Percentiles rank a stretch among this genome's conserved stretches.
Conservation (phyloP, 2,888 invertebrate genomes). For the Keiferia lycopersicella region DNA sequence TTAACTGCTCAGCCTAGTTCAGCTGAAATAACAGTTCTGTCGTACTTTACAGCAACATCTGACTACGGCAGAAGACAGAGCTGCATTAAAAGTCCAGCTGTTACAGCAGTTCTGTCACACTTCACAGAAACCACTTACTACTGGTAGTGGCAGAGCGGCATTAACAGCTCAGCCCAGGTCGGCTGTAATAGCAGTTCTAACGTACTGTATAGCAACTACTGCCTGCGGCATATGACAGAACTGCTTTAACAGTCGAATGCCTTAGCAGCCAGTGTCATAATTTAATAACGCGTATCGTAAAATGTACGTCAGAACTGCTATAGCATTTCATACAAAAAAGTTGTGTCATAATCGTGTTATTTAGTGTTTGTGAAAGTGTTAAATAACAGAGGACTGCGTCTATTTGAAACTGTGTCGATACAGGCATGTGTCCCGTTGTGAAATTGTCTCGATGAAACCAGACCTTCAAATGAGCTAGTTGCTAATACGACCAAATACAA, state of each 20-base stretch:
- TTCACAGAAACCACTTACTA: neutral
- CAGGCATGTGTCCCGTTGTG: too few species aligned
- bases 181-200: neutral
- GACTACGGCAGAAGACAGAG: neutral
- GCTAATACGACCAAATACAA: too few species aligned
- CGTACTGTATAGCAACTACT: neutral
- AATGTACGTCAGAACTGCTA: too few species aligned
- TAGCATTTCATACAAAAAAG: too few species aligned
- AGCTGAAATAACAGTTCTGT: neutral
- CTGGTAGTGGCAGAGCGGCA: neutral
- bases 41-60: neutral
- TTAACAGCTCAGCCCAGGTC: too few species aligned
- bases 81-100: neutral
- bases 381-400: too few species aligned
- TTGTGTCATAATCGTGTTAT: too few species aligned
- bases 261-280: neutral
- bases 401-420: too few species aligned
- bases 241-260: neutral
- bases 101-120: neutral
- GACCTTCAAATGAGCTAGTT: too few species aligned
- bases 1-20: too few species aligned
- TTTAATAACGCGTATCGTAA: neutral
- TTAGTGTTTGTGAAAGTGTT: too few species aligned
- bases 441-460: too few species aligned
- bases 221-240: neutral